phyloP scores from a whole-genome alignment of 2,113 vertebrate genomes.

The Dipodomys stephensi region DNA sequence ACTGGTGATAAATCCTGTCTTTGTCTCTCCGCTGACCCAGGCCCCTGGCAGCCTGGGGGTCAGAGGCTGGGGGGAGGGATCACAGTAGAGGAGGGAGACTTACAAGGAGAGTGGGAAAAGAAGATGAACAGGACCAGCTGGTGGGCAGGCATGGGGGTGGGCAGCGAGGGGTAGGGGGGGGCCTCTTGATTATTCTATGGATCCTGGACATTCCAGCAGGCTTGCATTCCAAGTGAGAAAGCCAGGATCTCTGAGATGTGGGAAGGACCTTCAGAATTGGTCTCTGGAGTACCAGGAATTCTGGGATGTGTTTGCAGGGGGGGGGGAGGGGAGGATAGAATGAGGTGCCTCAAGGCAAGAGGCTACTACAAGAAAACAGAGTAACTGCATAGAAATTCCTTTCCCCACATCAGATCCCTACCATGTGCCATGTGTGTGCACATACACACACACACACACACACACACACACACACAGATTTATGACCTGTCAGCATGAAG shows the following conservation, averaged over 20 bases:
- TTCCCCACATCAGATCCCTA: not conserved
- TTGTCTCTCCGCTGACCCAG: conserved; percentile 74
- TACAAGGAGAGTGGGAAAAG: conserved; percentile 67
- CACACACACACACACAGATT: not conserved
- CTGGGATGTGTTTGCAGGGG: not conserved
- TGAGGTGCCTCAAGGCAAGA: not conserved
- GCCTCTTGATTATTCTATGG: conserved; percentile 60
- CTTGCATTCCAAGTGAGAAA: conserved; percentile 63
- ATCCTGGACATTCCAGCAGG: conserved; percentile 71
- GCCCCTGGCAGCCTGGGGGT: conserved; percentile 72
- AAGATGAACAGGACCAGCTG: conserved; percentile 79
- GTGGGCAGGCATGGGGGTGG: conserved; percentile 67
- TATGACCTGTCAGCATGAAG: conserved; percentile 20
- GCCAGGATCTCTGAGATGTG: conserved; percentile 44
- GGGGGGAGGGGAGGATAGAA: not conserved
- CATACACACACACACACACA: not conserved
- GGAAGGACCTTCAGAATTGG: conserved; percentile 17
- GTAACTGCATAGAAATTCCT: conserved; percentile 11
- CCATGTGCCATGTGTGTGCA: not conserved
- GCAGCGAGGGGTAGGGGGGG: conserved; percentile 51
- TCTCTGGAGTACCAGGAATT: conserved; percentile 20
- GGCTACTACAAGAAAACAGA: not conserved
- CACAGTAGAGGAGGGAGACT: conserved; percentile 32
- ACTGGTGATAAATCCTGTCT: conserved; percentile 81
- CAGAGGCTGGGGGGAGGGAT: conserved; percentile 72